Conservation (phyloP, 2,113 vertebrate species). For the Gnathonemus echidnorhynchus region DNA sequence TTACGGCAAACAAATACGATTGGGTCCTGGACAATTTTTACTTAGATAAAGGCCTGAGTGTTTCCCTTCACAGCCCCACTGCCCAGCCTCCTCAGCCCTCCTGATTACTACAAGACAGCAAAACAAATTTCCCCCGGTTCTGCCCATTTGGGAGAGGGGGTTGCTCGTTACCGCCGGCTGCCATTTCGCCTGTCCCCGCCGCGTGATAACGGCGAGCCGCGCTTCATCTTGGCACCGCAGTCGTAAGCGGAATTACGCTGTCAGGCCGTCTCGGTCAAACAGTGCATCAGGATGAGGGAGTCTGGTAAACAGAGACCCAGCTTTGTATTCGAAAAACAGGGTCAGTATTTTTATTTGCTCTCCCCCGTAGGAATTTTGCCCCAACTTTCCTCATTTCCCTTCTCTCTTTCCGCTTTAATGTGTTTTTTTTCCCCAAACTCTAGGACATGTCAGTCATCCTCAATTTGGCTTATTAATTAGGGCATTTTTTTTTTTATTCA, state of each 20-base stretch:
- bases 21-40: not conserved
- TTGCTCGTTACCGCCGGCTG: not conserved
- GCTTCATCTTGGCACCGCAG: not conserved
- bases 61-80: not conserved
- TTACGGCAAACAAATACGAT: not conserved
- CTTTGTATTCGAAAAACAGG: not conserved
- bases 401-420: not conserved
- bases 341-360: not conserved
- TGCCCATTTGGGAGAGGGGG: not conserved
- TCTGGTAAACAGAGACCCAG: not conserved
- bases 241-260: not conserved
- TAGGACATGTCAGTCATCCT: not conserved
- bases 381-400: not conserved
- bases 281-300: not conserved
- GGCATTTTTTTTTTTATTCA: not conserved
- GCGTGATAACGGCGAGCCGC: not conserved
- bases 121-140: not conserved
- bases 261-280: not conserved
- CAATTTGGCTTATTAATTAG: not conserved
- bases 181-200: not conserved
- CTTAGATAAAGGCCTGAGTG: not conserved
- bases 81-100: not conserved
- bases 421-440: not conserved
- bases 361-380: not conserved
- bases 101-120: not conserved